phyloP scores from a whole-genome alignment of 2,888 invertebrate species.

The Caenorhabditis parvicauda region DNA sequence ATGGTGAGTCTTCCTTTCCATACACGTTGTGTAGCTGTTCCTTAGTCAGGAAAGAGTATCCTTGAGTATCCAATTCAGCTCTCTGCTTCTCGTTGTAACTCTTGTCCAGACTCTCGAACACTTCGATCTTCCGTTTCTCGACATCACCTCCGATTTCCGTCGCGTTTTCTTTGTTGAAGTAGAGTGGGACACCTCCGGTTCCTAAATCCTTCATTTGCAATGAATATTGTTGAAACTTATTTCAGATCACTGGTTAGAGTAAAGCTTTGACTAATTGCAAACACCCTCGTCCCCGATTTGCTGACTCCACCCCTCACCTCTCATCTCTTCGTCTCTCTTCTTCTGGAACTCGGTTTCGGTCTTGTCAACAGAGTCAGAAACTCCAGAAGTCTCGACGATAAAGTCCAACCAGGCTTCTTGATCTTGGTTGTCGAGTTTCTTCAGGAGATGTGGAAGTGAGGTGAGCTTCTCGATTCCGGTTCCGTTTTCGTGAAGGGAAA shows the following conservation, averaged over 20 bases:
- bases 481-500: slow-evolving; percentile 58
- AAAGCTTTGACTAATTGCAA: too few species aligned
- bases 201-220: too few species aligned
- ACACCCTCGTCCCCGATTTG: too few species aligned
- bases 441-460: slow-evolving; percentile 50
- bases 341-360: slow-evolving; percentile 18
- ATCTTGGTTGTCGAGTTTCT: slow-evolving; percentile 42
- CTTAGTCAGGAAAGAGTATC: slow-evolving; percentile 45
- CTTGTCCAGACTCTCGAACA: slow-evolving; percentile 50
- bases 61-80: slow-evolving; percentile 46
- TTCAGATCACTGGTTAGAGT: too few species aligned
- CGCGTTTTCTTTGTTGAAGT: slow-evolving; percentile 35
- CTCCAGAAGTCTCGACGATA: slow-evolving; percentile 53
- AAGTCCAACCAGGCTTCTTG: slow-evolving; percentile 60
- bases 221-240: too few species aligned
- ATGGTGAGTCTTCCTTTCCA: slow-evolving; percentile 52
- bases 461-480: slow-evolving; percentile 45
- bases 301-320: too few species aligned
- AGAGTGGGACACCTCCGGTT: slow-evolving; percentile 38
- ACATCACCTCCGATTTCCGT: slow-evolving; percentile 37
- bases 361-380: slow-evolving; percentile 27
- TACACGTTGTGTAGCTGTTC: slow-evolving; percentile 52
- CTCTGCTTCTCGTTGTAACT: slow-evolving; percentile 51
- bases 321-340: slow-evolving; percentile 26
- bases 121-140: slow-evolving; percentile 51